phyloP scores from a whole-genome alignment of 2,113 vertebrate genomes.

The Gobius niger region DNA sequence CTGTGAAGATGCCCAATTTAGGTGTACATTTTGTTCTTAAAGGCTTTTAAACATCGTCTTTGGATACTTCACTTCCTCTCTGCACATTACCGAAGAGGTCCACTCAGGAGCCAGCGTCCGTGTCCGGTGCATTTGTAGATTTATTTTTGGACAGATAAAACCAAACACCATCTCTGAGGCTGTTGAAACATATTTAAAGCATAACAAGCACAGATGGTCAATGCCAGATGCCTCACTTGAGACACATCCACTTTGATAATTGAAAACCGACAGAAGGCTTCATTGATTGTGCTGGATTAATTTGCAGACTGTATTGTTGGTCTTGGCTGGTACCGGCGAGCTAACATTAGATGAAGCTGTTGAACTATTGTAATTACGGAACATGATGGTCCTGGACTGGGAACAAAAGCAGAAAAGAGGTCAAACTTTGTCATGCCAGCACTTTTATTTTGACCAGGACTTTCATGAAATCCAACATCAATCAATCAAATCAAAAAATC shows the following conservation, averaged over 20 bases:
- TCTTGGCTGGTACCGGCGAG: not conserved
- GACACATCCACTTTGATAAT: not conserved
- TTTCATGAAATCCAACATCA: not conserved
- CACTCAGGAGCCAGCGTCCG: not conserved
- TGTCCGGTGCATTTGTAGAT: not conserved
- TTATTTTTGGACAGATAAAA: not conserved
- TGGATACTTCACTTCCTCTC: slow-evolving; percentile 26
- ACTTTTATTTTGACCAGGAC: not conserved
- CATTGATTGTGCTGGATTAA: not conserved
- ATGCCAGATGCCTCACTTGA: slow-evolving; percentile 3
- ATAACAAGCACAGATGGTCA: slow-evolving; percentile 3
- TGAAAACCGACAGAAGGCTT: not conserved
- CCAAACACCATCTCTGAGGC: not conserved
- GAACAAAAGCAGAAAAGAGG: not conserved
- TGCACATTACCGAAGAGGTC: slow-evolving; percentile 11
- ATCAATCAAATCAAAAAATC: too few species aligned
- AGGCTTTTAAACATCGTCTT: slow-evolving; percentile 35
- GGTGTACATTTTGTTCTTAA: slow-evolving; percentile 58
- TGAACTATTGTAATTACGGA: not conserved
- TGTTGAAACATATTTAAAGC: slow-evolving; percentile 5
- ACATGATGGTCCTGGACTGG: not conserved
- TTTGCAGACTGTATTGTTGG: not conserved
- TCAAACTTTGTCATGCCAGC: not conserved
- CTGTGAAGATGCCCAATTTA: slow-evolving; percentile 59
- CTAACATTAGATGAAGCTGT: not conserved